phyloP scores from a whole-genome alignment of 1,140 invertebrate genomes.

The Calephelis nemesis region DNA sequence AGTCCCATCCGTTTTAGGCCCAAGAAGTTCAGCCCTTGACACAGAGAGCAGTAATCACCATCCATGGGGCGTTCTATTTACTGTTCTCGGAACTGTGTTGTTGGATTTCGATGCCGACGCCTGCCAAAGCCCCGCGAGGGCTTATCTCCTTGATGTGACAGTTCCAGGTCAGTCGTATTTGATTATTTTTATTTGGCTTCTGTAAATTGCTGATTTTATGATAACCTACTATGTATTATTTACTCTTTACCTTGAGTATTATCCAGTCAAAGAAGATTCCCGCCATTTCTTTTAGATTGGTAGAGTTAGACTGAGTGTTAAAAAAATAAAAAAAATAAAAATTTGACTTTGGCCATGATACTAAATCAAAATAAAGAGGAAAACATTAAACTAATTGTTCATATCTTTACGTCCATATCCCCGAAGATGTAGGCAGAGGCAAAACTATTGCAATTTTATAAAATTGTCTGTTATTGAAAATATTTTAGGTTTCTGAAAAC shows the following conservation, averaged over 20 bases:
- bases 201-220: slow-evolving; percentile 32
- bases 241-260: slow-evolving; percentile 1
- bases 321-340: no score
- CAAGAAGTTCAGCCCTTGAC: slow-evolving; percentile 63
- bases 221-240: slow-evolving; percentile 29
- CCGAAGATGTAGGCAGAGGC: no score
- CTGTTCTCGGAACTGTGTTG: slow-evolving; percentile 94
- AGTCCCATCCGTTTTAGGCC: slow-evolving; percentile 55
- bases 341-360: no score
- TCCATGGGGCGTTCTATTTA: slow-evolving; percentile 94
- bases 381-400: no score
- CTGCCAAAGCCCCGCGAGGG: slow-evolving; percentile 95
- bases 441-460: no score
- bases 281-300: no score
- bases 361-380: no score
- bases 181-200: slow-evolving; percentile 25
- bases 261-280: neutral
- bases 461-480: no score
- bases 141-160: slow-evolving; percentile 95
- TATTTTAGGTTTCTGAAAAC: no score
- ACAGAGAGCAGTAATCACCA: slow-evolving; percentile 74
- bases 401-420: no score
- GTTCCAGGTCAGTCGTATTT: slow-evolving; percentile 84
- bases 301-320: no score
- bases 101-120: slow-evolving; percentile 98